Evolutionary conservation across 1,140 invertebrate species (phyloP), one percentile per base, ranked within the genome.

Genomic region (Pseudomyrmex cubaensis): DNA sequence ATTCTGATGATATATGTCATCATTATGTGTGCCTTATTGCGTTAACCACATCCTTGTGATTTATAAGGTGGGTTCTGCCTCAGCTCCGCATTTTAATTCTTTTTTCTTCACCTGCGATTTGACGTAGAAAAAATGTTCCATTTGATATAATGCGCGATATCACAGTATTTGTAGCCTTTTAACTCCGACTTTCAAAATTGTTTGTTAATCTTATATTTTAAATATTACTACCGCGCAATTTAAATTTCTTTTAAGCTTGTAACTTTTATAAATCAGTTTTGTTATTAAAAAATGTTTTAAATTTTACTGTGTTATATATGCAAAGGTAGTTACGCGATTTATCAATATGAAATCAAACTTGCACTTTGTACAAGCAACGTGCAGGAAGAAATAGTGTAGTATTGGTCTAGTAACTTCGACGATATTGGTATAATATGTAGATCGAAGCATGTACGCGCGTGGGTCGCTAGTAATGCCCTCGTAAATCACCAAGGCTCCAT

Each of bases 391-490:
- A 88, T 80, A 84, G 74, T 88, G 77, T 90, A 86, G 82, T 83
- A 35, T 62, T 77, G 50, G 88, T 70, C 62, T 75, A 82, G 66
- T 83, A 90, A 87, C 83, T 77, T 87, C 62, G 76, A 48, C 84
- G 77, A 88, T 90, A 89, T 90, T 90, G 87, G 85, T 90, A 87
- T 87, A 87, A 88, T 89, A 90, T 90, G 90, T 90, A 91, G 84
- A 85, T 91, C 82, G 70, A 87, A 78, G 83, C 82, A 77, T 87
- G 76, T 83, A 91, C 89, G 35, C 35, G 35, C 35, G 89, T 90
- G 86, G 90, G 76, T 86, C 74, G 90, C 77, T 86, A 83, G 90
- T 91, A 90, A 90, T 89, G 77, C 87, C 73, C 85, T 66, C 89
- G 82, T 91, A 91, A 91, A 91, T 91, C 90, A 91, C 59, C 74